These are phyloP conservation scores for Aricia artaxerxes DNA, from an alignment of 2,888 invertebrate species.

Conservation along the genomic window DNA sequence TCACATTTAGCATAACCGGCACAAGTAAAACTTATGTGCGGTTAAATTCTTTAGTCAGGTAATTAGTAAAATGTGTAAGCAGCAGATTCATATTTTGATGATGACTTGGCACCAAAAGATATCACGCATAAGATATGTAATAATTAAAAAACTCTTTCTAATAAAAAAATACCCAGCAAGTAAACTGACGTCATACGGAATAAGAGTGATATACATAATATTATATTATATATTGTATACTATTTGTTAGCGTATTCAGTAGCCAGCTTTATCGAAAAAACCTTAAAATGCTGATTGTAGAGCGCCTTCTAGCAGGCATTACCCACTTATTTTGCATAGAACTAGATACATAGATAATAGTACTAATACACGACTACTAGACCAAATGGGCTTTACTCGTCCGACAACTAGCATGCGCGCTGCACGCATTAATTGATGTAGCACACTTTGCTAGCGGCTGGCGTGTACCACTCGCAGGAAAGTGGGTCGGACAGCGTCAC, in stretches of 20 bases:
- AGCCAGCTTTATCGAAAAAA: too few species aligned
- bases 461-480: conserved; percentile 51
- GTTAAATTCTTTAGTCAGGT: background rate
- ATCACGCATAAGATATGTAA: too few species aligned
- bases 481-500: conserved; percentile 63
- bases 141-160: too few species aligned
- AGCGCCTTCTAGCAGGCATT: too few species aligned
- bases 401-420: background rate
- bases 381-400: background rate
- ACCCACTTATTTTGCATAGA: background rate
- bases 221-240: too few species aligned
- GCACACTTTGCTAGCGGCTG: background rate
- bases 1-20: conserved; percentile 19
- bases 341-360: background rate
- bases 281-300: too few species aligned
- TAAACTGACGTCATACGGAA: too few species aligned
- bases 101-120: too few species aligned
- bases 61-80: background rate
- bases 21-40: background rate
- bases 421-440: conserved; percentile 5
- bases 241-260: too few species aligned
- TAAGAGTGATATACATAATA: too few species aligned
- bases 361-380: background rate
- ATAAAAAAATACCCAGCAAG: too few species aligned
- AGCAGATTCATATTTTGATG: too few species aligned